Evolutionary conservation across 2,113 vertebrate genomes (phyloP), one percentile per base, ranked within the genome.

Genomic region (Triplophysa rosa): DNA sequence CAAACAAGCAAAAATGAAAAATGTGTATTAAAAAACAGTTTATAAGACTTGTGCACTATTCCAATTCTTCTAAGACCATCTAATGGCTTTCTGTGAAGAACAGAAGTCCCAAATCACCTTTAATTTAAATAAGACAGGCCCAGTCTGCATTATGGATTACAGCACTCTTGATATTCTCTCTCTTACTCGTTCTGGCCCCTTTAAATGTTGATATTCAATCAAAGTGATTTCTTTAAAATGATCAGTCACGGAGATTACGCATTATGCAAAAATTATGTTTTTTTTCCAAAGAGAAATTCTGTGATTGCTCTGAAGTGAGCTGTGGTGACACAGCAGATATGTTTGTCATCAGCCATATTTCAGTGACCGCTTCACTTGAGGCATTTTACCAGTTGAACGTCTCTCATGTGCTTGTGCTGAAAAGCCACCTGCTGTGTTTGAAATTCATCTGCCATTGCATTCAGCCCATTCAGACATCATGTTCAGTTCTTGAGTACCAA

Each of bases 311-410:
- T 70, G 65, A 77, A 24, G 5, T 77, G 52, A 80, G 62, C 52
- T 49, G 64, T 73, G 67, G 76, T 79, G 45, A 80, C 58, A 24
- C 47, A 12, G 49, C 37, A 70, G 54, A 62, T 72, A 33, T 73
- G 11, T 54, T 80, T 45, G 65, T 63, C 21, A 72, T 80, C 62
- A 37, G 76, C 19, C 19, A 26, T 49, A 49, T 54, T 67, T 71
- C 13, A 67, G 56, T 52, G 29, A 45, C 62, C 59, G 21, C 49
- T 33, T 74, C 29, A 11, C 47, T 37, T 11, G 49, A 29, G 64
- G 47, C 63, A 33, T 45, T 69, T 49, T 65, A 16, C 29, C 29
- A 17, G 54, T 56, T 45, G 17, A 47, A 11, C 3, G 49, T 42
- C 63, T 33, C 33, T 37, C 13, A 64, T 4, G n/a, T 56, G 37